Evolutionary conservation across 1,140 invertebrate species (phyloP).

Genomic region (Cepaea nemoralis): DNA sequence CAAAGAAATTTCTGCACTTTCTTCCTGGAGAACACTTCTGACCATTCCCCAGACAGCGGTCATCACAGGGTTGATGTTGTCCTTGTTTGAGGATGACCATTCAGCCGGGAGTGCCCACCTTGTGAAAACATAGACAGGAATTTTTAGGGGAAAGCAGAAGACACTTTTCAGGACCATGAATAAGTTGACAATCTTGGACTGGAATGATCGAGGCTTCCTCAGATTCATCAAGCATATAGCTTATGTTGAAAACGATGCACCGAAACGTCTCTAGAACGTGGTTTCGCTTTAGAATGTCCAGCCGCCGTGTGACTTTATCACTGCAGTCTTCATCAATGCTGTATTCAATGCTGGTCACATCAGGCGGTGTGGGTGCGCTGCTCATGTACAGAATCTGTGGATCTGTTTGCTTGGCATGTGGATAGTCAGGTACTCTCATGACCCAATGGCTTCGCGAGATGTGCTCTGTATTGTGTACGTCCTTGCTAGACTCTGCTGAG

Average conservation of each 20-base stretch:
- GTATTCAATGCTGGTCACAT: background rate
- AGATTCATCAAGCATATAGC: slow-evolving; percentile 4
- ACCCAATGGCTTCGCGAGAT: slow-evolving; percentile 16
- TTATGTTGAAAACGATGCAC: slow-evolving; percentile 8
- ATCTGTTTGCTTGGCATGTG: background rate
- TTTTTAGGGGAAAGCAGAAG: slow-evolving; percentile 5
- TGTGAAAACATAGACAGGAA: slow-evolving; percentile 39
- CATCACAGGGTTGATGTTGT: slow-evolving; percentile 39
- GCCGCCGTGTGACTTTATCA: background rate
- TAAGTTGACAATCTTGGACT: background rate
- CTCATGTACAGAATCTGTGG: background rate
- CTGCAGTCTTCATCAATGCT: background rate
- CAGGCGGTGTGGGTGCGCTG: background rate
- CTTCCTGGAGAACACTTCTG: slow-evolving; percentile 37
- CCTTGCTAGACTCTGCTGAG: background rate
- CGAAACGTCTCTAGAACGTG: background rate
- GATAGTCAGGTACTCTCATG: background rate
- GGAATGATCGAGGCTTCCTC: slow-evolving; percentile 21
- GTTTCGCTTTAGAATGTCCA: slow-evolving; percentile 17
- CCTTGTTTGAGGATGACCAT: background rate
- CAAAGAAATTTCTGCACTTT: slow-evolving; percentile 22
- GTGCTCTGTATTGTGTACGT: slow-evolving; percentile 25
- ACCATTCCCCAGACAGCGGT: slow-evolving; percentile 45
- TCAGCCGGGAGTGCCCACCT: slow-evolving; percentile 32
- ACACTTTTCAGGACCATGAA: slow-evolving; percentile 34